Evolutionary conservation across 2,113 vertebrate species (phyloP).

Genomic region (Gavia stellata): DNA sequence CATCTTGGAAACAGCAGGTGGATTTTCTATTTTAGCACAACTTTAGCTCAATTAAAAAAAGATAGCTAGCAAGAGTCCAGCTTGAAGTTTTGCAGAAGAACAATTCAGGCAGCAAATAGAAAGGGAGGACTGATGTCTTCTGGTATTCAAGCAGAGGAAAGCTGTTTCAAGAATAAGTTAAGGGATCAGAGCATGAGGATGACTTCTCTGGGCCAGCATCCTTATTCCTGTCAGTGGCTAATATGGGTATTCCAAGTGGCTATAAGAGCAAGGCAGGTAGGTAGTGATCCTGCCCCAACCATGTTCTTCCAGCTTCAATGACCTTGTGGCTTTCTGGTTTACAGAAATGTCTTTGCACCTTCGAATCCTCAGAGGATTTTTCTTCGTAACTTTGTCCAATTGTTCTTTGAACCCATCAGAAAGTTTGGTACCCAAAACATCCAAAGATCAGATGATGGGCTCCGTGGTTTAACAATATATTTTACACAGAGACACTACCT

Average conservation of each 20-base stretch:
- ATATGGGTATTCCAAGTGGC: background rate
- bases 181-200: background rate
- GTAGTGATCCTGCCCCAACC: background rate
- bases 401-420: background rate
- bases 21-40: background rate
- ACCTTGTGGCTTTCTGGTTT: background rate
- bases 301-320: background rate
- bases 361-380: background rate
- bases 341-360: background rate
- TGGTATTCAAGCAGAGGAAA: background rate
- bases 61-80: background rate
- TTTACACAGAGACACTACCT: background rate
- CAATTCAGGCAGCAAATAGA: background rate
- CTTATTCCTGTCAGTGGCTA: background rate
- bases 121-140: background rate
- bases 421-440: background rate
- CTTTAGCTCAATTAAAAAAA: background rate
- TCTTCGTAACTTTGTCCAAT: background rate
- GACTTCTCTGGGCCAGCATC: background rate
- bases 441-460: background rate
- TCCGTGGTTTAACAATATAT: background rate
- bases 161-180: background rate
- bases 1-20: background rate
- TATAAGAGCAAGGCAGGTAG: background rate
- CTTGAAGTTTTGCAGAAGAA: background rate